Percentiles rank a stretch among this genome's conserved stretches.
phyloP scores from a whole-genome alignment of 2,113 vertebrate species.

The Pungitius pungitius region DNA sequence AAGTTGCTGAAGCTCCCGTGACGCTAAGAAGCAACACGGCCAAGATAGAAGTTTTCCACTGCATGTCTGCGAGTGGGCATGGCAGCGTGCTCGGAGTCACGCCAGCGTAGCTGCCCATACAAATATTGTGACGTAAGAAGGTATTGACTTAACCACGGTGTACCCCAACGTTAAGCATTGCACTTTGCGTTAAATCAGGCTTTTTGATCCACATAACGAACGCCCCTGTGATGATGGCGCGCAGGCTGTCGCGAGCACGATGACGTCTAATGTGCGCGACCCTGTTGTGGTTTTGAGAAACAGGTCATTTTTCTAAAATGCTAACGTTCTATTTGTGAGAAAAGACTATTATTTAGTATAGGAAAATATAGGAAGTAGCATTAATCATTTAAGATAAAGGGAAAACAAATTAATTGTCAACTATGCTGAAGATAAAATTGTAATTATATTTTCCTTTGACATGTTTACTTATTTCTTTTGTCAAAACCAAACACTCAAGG shows the following conservation, averaged over 20 bases:
- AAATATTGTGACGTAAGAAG: no score
- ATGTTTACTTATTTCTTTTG: no score
- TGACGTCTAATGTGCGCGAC: constrained; percentile 57
- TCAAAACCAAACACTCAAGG: no score
- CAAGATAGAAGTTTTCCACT: constrained; percentile 16
- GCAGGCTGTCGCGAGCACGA: not conserved
- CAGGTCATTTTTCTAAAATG: no score
- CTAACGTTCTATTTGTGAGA: not conserved
- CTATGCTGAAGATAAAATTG: no score
- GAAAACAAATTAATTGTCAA: no score
- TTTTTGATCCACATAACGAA: not conserved
- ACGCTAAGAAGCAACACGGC: constrained; percentile 15
- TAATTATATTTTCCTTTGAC: no score
- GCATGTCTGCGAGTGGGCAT: constrained; percentile 22
- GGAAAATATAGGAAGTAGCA: not conserved
- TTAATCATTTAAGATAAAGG: no score
- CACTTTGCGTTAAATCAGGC: rapidly evolving
- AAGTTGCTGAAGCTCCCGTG: not conserved
- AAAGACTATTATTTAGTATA: not conserved
- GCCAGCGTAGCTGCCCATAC: not conserved
- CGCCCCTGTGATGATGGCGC: rapidly evolving
- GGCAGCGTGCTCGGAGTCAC: rapidly evolving
- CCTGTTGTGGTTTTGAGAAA: not conserved
- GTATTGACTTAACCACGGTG: not conserved
- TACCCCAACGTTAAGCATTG: no score